phyloP scores from a whole-genome alignment of 2,113 vertebrate species.

The Origma solitaria region DNA sequence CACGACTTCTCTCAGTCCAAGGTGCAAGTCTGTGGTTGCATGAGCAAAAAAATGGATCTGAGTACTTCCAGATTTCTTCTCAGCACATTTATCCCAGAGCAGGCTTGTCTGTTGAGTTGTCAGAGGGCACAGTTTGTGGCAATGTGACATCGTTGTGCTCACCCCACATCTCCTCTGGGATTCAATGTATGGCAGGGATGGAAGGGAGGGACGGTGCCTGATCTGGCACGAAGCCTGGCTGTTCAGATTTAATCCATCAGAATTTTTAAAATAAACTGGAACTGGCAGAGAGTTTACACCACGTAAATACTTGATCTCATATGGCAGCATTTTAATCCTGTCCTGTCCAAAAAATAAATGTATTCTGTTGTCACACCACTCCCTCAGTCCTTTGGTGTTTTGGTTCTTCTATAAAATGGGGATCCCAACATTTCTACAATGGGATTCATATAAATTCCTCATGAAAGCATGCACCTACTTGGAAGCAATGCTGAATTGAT shows the following conservation, averaged over 20 bases:
- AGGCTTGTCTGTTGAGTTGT: fast-evolving
- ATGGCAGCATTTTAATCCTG: neutral
- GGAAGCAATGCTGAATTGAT: neutral
- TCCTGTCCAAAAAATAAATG: neutral
- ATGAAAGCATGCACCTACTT: neutral
- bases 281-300: neutral
- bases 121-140: neutral
- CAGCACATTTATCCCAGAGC: neutral
- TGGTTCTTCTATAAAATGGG: neutral
- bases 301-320: neutral
- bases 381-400: neutral
- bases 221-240: neutral
- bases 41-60: neutral
- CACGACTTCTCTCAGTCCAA: neutral
- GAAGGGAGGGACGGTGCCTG: neutral
- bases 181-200: fast-evolving
- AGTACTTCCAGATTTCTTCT: neutral
- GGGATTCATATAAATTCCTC: neutral
- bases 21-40: fast-evolving
- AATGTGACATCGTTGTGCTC: fast-evolving
- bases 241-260: neutral
- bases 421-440: neutral
- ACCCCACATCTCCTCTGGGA: neutral
- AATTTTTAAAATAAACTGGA: neutral
- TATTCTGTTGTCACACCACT: neutral